Percentiles rank a stretch among this genome's conserved stretches.
Conservation (phyloP, 2,888 invertebrate genomes). For the Eupeodes latifasciatus region DNA sequence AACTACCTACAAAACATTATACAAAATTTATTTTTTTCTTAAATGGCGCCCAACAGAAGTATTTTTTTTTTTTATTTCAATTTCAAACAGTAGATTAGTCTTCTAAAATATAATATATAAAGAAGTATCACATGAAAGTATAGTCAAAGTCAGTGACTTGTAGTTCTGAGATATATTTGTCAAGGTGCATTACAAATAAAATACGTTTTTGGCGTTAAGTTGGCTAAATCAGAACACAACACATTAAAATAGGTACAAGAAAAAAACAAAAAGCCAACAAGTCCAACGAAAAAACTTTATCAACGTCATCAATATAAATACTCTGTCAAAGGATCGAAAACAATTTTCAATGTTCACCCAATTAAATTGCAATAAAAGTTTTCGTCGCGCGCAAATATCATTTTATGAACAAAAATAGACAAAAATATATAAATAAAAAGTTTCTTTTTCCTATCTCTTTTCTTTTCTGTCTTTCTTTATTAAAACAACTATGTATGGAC, state of each 20-base stretch:
- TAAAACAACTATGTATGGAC: too few relatives aligned
- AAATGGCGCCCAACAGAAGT: too few relatives aligned
- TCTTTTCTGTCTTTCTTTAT: neutral
- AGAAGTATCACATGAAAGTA: too few relatives aligned
- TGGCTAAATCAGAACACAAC: neutral
- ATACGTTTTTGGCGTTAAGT: neutral
- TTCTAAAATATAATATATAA: too few relatives aligned
- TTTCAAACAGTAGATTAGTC: too few relatives aligned
- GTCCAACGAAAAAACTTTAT: neutral
- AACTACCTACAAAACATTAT: too few relatives aligned
- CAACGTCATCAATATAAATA: constrained; percentile 19
- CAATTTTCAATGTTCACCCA: constrained; percentile 41
- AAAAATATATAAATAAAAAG: constrained; percentile 14
- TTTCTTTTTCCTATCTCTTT: neutral
- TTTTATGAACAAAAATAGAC: neutral
- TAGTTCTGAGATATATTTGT: neutral
- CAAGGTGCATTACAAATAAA: neutral
- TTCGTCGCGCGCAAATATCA: constrained; percentile 33
- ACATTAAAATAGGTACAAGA: neutral
- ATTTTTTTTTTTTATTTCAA: too few relatives aligned
- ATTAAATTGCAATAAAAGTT: constrained; percentile 69
- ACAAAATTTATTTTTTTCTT: too few relatives aligned
- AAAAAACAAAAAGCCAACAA: neutral
- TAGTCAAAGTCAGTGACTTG: too few relatives aligned
- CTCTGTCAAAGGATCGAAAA: constrained; percentile 41